Evolutionary conservation across 1,140 invertebrate species (phyloP).

Genomic region (Coptotermes formosanus): DNA sequence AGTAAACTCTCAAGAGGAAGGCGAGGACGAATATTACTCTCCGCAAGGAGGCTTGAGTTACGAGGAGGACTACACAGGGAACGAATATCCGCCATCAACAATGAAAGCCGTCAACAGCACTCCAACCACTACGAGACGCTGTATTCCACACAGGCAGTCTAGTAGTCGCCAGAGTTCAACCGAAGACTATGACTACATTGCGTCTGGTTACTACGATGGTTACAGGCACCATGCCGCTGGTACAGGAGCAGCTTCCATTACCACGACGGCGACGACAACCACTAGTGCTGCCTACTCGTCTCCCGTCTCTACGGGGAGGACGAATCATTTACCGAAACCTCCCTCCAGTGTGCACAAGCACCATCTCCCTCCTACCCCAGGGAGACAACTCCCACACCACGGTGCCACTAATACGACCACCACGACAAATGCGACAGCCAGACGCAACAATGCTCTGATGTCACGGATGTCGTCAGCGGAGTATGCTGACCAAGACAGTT

Average conservation of each 20-base stretch:
- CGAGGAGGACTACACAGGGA: conserved; percentile 32
- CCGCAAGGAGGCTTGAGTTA: conserved; percentile 24
- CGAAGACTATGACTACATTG: conserved; percentile 22
- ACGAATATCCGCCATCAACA: conserved; percentile 25
- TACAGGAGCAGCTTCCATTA: conserved; percentile 10
- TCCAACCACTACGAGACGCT: not conserved
- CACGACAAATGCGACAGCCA: conserved; percentile 4
- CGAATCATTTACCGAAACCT: not conserved
- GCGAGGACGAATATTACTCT: conserved; percentile 25
- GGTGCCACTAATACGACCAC: conserved; percentile 11
- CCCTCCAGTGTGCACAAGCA: not conserved
- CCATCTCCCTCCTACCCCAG: not conserved
- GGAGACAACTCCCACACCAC: conserved; percentile 16
- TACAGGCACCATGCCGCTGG: conserved; percentile 38
- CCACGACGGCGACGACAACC: not conserved
- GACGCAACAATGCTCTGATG: not conserved
- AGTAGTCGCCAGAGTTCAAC: conserved; percentile 26
- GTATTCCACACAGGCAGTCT: conserved; percentile 19
- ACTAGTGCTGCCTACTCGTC: conserved; percentile 6
- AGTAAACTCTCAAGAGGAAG: conserved; percentile 16
- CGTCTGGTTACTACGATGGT: conserved; percentile 39
- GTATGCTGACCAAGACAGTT: conserved; percentile 1
- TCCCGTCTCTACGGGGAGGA: not conserved
- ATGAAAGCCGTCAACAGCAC: not conserved
- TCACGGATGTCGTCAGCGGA: conserved; percentile 17